Base-by-base conservation (phyloP, 2,888 invertebrate genomes). In the Torymus tubicola region DNA sequence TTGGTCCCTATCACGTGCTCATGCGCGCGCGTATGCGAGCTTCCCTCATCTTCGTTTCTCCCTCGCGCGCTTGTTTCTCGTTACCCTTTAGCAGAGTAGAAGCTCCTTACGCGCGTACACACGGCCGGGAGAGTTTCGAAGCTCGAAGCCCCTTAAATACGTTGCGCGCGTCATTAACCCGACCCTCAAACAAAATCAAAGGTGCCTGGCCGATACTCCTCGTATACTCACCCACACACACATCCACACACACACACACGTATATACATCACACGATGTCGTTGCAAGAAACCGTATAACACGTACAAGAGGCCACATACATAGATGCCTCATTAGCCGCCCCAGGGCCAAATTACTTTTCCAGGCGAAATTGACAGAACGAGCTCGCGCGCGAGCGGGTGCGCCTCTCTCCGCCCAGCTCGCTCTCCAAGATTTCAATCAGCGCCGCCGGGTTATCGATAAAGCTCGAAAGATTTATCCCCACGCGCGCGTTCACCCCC, bases 391-490 rank as follows among this genome's bases (percentile, higher is more conserved):
- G 13, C 50, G n/a, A n/a, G 53, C 73, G 13, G 18, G 31, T 53
- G 12, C 1, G 21, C 21, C 21, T 21, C 21, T 21, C 64, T 60
- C 16, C 16, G 55, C 18, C 13, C 67, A 50, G 55, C 42, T 69
- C 42, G 42, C 42, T 21, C 50, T 74, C 69, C 2, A 55, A 72
- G 67, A 75, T 81, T 78, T 81, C 75, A 81, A 84, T 74, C 78
- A 77, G 71, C 50, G 64, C 64, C 50, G 16, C 69, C 16, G 71
- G 74, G 68, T 63, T 71, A 83, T 82, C 82, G 82, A 80, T 82
- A 81, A 81, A 79, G 76, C 72, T 53, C 60, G 55, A 24, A 73
- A 71, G 64, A 80, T 78, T 82, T 78, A 82, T 81, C 78, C 76
- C 71, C 73, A 70, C 61, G 57, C 63, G 60, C 11, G 21, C 55